phyloP scores from a whole-genome alignment of 2,797 vertebrate species.

The Spinus olivaceus region DNA sequence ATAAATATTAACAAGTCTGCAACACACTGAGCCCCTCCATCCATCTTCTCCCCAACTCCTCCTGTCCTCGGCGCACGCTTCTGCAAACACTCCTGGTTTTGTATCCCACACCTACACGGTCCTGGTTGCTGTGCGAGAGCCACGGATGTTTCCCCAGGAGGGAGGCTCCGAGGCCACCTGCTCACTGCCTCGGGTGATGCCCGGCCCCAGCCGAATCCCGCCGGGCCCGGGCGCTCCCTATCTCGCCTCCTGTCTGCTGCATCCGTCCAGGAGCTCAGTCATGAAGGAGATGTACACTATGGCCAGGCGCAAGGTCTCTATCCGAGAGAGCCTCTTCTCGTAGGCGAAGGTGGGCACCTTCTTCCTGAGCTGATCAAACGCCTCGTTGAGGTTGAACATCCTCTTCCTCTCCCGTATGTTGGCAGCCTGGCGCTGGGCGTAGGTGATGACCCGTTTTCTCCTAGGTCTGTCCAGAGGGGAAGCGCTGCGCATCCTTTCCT shows the following conservation, averaged over 20 bases:
- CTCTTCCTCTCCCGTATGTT: constrained; percentile 92
- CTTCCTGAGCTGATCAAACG: constrained; percentile 90
- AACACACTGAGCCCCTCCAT: background rate
- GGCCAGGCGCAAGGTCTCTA: constrained; percentile 92
- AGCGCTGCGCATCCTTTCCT: constrained; percentile 7
- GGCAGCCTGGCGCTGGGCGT: constrained; percentile 91
- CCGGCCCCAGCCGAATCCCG: background rate
- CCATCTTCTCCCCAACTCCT: background rate
- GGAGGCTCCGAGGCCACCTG: background rate
- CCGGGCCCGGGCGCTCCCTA: background rate
- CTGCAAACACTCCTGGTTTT: background rate
- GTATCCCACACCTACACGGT: background rate
- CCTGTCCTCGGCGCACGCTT: fast-evolving
- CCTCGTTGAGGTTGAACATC: constrained; percentile 96
- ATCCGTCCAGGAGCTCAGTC: constrained; percentile 86
- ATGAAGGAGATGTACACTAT: constrained; percentile 97
- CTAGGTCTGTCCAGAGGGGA: constrained; percentile 76
- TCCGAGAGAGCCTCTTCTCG: constrained; percentile 93
- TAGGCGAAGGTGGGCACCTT: constrained; percentile 97
- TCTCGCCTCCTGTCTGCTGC: constrained; percentile 15
- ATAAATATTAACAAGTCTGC: background rate
- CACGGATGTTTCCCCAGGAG: background rate
- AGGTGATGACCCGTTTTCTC: constrained; percentile 88
- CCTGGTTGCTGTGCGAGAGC: background rate
- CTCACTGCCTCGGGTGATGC: background rate